These are phyloP conservation scores for Prinia subflava DNA, from an alignment of 2,113 vertebrate species.

Conservation along the genomic window DNA sequence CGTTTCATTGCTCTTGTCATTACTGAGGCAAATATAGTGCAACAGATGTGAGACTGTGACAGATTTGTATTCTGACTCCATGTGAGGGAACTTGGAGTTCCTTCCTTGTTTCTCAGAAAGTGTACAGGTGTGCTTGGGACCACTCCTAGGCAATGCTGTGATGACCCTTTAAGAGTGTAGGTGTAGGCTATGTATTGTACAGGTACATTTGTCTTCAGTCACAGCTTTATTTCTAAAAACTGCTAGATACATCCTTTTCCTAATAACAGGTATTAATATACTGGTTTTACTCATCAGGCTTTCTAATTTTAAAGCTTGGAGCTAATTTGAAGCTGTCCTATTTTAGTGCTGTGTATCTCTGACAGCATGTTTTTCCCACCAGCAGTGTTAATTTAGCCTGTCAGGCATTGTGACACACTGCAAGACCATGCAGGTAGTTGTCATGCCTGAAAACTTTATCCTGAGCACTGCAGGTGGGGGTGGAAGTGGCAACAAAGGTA, in stretches of 20 bases:
- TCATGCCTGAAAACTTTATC: neutral
- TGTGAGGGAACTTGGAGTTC: neutral
- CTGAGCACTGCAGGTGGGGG: neutral
- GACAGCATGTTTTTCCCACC: neutral
- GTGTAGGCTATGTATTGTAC: neutral
- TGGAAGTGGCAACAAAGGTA: neutral
- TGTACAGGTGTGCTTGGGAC: neutral
- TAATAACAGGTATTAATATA: neutral
- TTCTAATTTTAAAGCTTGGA: neutral
- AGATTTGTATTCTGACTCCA: neutral
- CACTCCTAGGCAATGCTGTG: neutral
- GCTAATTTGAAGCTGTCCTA: neutral
- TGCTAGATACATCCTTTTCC: neutral
- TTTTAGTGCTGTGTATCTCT: neutral
- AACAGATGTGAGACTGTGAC: neutral
- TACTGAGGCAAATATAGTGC: neutral
- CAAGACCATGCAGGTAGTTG: neutral
- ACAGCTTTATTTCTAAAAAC: neutral
- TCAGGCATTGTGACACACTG: neutral
- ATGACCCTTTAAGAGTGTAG: neutral
- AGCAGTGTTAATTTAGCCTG: neutral
- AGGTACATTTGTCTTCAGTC: neutral
- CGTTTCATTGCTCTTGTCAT: neutral
- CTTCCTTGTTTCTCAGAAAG: neutral
- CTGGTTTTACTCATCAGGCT: neutral